Evolutionary conservation across 2,113 vertebrate genomes (phyloP), one percentile per base, ranked within the genome.

Genomic region (Gambusia holbrooki): DNA sequence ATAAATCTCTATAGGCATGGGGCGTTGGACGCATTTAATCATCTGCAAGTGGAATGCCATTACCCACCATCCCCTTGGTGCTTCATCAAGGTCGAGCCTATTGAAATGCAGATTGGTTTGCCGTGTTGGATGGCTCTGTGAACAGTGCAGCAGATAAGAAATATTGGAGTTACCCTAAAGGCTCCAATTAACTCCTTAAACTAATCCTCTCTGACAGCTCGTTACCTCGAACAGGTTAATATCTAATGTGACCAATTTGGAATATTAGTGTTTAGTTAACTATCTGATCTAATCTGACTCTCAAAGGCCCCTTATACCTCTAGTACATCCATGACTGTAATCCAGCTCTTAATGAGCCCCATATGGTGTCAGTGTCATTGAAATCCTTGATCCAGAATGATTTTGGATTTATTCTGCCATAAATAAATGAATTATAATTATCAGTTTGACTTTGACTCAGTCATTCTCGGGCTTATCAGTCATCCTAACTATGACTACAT

Each of bases 31-130:
- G 64, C 70, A 58, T 82, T 87, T 81, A 79, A 84, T 89, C 70
- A 58, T 83, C 64, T 69, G 35, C 48, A 75, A 75, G 69, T 40
- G n/a, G 60, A 35, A 27, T 67, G 62, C 64, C 70, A 71, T 83
- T 80, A 76, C 77, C 74, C 71, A 81, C 68, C 74, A 71, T 69
- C 79, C 76, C 68, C 62, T 74, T 15, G 62, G 72, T 74, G 72
- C 74, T 37, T 72, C 69, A 88, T 82, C 73, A 85, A 86, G 81
- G 84, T 88, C 33, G 14, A 72, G 62, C 14, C 82, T 74, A 60
- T 81, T 87, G 68, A 86, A 82, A 76, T 87, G 79, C 81, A 87
- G 74, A 88, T 85, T 73, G 74, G 54, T 67, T 79, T 70, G 51
- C 45, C 4, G 67, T 67, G 11, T 84, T 37, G 40, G 40, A 42